Conservation (phyloP, 2,888 invertebrate genomes). For the Philereme vetulata region DNA sequence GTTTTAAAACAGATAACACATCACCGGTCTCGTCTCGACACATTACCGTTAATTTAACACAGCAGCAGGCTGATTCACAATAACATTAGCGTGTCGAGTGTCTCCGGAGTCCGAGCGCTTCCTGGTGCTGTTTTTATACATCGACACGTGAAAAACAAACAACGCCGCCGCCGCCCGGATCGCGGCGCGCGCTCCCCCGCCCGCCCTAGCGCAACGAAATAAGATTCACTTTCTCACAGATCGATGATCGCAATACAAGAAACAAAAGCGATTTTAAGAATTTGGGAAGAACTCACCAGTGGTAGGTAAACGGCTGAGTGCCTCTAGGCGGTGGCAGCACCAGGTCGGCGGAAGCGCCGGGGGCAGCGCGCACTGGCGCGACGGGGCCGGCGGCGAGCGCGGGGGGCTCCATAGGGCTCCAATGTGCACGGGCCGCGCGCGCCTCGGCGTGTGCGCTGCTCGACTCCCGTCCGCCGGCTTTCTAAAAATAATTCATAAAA, state of each 20-base stretch:
- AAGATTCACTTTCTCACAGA: constrained; percentile 37
- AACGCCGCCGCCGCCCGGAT: constrained; percentile 58
- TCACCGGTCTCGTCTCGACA: constrained; percentile 26
- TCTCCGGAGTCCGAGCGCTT: constrained; percentile 57
- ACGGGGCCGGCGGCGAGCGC: constrained; percentile 59
- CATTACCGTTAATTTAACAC: constrained; percentile 32
- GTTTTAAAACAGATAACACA: constrained; percentile 5
- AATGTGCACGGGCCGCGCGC: constrained; percentile 76
- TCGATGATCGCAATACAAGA: constrained; percentile 2
- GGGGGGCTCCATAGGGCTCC: constrained; percentile 78
- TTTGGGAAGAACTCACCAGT: constrained; percentile 56
- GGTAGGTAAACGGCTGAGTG: constrained; percentile 69
- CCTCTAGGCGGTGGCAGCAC: constrained; percentile 62
- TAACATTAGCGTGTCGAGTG: constrained; percentile 60
- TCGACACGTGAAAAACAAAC: constrained; percentile 79
- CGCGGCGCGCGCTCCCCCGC: constrained; percentile 33
- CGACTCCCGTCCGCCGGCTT: constrained; percentile 72
- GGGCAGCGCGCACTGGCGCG: constrained; percentile 61
- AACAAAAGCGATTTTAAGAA: constrained; percentile 7
- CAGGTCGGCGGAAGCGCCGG: constrained; percentile 62
- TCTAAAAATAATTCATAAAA: constrained; percentile 82
- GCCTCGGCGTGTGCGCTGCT: constrained; percentile 70
- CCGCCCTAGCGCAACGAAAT: constrained; percentile 38
- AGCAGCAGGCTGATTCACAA: constrained; percentile 41
- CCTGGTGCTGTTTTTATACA: constrained; percentile 79